These are phyloP conservation scores for Phrynocephalus guinanensis DNA, from an alignment of 2,797 vertebrate species.

Conservation along the genomic window DNA sequence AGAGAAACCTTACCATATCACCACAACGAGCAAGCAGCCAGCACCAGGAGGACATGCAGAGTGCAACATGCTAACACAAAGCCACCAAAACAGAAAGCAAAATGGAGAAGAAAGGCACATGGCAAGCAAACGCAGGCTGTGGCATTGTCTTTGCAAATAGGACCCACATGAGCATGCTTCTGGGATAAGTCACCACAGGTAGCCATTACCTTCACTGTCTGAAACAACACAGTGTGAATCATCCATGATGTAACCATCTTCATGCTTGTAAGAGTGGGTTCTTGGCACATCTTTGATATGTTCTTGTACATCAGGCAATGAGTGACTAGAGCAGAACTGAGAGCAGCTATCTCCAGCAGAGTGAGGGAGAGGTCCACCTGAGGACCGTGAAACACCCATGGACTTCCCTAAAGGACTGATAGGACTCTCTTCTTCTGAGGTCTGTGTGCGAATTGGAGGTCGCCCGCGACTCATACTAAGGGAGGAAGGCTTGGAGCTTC, in stretches of 20 bases:
- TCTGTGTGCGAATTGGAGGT: slow-evolving; percentile 90
- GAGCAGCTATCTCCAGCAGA: slow-evolving; percentile 85
- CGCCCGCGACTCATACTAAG: slow-evolving; percentile 84
- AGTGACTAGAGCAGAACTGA: slow-evolving; percentile 98
- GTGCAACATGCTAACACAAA: slow-evolving; percentile 62
- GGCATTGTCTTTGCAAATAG: slow-evolving; percentile 69
- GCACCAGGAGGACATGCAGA: slow-evolving; percentile 40
- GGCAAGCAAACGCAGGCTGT: slow-evolving; percentile 78
- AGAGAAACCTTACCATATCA: slow-evolving; percentile 46
- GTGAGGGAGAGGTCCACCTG: slow-evolving; percentile 83
- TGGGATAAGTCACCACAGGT: slow-evolving; percentile 86
- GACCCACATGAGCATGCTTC: slow-evolving; percentile 72
- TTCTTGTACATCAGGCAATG: slow-evolving; percentile 98
- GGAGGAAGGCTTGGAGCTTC: slow-evolving; percentile 80
- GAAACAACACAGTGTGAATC: slow-evolving; percentile 99
- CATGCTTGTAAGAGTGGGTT: slow-evolving; percentile 95
- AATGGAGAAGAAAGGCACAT: slow-evolving; percentile 82
- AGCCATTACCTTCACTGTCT: slow-evolving; percentile 98
- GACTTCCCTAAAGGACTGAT: slow-evolving; percentile 93
- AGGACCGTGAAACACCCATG: slow-evolving; percentile 84
- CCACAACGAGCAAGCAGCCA: slow-evolving; percentile 56
- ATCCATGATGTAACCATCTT: slow-evolving; percentile 96
- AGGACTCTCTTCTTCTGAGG: slow-evolving; percentile 96
- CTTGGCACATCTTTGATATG: slow-evolving; percentile 95
- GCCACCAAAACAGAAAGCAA: slow-evolving; percentile 48